These are phyloP conservation scores for Equus quagga DNA, from an alignment of 2,113 vertebrate genomes.

Conservation along the genomic window DNA sequence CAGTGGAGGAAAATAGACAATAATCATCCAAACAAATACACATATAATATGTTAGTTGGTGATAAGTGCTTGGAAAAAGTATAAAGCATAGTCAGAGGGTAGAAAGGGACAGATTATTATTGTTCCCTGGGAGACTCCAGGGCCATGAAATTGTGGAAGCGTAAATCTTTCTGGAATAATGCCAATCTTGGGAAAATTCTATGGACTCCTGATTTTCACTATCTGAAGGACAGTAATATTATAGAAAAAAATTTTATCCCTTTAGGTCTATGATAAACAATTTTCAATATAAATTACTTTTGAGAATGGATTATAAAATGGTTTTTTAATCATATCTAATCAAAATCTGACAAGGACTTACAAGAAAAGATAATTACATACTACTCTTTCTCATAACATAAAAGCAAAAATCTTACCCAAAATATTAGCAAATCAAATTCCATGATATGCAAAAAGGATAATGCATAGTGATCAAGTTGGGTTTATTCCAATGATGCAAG, in stretches of 20 bases:
- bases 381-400: not conserved
- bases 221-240: not conserved
- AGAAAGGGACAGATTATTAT: not conserved
- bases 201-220: not conserved
- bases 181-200: not conserved
- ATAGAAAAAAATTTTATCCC: not conserved
- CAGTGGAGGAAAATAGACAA: not conserved
- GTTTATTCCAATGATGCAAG: not conserved
- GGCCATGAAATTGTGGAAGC: not conserved
- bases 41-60: not conserved
- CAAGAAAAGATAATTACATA: slow-evolving; percentile 15
- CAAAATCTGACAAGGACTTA: not conserved
- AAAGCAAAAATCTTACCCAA: slow-evolving; percentile 32
- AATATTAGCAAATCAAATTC: slow-evolving; percentile 13
- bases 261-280: not conserved
- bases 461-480: not conserved
- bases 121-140: not conserved
- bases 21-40: not conserved
- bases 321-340: slow-evolving; percentile 43
- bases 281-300: slow-evolving; percentile 36
- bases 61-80: not conserved
- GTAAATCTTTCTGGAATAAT: not conserved
- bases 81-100: not conserved
- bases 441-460: not conserved
- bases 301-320: not conserved